Evolutionary conservation across 2,797 vertebrate species (phyloP).

Genomic region (Gymnothorax javanicus): DNA sequence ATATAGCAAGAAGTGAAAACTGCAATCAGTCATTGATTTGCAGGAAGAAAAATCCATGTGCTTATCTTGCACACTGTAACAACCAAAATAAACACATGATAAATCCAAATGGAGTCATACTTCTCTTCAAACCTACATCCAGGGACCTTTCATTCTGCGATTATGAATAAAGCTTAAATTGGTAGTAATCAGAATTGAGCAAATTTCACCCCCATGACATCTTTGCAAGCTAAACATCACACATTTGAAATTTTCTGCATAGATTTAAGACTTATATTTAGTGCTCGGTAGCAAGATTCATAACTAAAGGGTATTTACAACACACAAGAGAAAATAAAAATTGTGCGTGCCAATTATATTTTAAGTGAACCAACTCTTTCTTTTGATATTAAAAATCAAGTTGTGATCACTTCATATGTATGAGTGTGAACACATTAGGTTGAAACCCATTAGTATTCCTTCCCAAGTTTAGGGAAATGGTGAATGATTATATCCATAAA

Average conservation of each 20-base stretch:
- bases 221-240: background rate
- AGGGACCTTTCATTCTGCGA: background rate
- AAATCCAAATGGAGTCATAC: background rate
- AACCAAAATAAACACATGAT: background rate
- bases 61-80: background rate
- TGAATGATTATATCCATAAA: constrained; percentile 4
- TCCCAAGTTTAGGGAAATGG: background rate
- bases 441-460: constrained; percentile 3
- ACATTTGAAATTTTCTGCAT: background rate
- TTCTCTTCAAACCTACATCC: background rate
- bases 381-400: background rate
- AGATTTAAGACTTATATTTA: background rate
- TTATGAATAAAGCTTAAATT: background rate
- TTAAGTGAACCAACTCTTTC: background rate
- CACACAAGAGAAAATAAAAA: background rate
- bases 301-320: background rate
- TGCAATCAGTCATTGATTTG: background rate
- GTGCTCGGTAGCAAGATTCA: background rate
- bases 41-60: background rate
- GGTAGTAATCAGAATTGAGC: background rate
- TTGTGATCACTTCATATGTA: background rate
- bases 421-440: background rate
- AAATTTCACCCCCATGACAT: background rate
- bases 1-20: background rate
- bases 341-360: background rate